Evolutionary conservation across 1,140 invertebrate species (phyloP), one percentile per base, ranked within the genome.

Genomic region (Cotesia chilonis): DNA sequence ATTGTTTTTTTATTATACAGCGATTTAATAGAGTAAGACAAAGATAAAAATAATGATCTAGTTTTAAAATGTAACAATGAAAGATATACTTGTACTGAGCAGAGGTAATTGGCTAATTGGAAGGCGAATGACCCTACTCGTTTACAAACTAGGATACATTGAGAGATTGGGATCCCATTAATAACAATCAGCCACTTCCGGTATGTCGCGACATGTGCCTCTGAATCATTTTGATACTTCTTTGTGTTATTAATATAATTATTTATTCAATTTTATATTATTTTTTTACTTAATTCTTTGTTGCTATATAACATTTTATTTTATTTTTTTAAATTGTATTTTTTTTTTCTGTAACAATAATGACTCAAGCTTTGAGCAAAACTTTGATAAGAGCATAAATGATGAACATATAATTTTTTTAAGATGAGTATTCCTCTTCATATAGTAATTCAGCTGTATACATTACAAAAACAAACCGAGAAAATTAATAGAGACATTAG

Each of bases 151-250:
- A 51, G 63, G 41, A 65, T 65, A 51, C 41, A 17, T 51, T 51
- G 38, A n/a, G 63, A 65, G 35, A 38, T 65, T 17, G 63, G 14
- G n/a, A 65, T 38, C 63, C 63, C 14, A 51, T 51, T 51, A 12
- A 65, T 20, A 51, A 51, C 38, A 65, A 65, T 65, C 63, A 65
- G 63, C 52, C 63, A 20, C 63, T 65, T 65, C 63, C 63, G 63
- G 63, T 65, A n/a, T 65, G 63, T 65, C 63, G 38, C 63, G 63
- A 65, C 63, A 65, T 59, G 57, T 17, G 4, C 20, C 63, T 3
- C 37, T 65, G 63, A 65, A 65, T 65, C 63, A 65, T 65, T 47
- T 65, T 51, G 63, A 65, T 65, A 65, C 38, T 47, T 65, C n/a
- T 65, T 4, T 51, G 37, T 68, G 10, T 57, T n/a, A 36, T 59